These are phyloP conservation scores for Chloroclystis v-ata DNA, from an alignment of 2,888 invertebrate genomes.

Conservation along the genomic window DNA sequence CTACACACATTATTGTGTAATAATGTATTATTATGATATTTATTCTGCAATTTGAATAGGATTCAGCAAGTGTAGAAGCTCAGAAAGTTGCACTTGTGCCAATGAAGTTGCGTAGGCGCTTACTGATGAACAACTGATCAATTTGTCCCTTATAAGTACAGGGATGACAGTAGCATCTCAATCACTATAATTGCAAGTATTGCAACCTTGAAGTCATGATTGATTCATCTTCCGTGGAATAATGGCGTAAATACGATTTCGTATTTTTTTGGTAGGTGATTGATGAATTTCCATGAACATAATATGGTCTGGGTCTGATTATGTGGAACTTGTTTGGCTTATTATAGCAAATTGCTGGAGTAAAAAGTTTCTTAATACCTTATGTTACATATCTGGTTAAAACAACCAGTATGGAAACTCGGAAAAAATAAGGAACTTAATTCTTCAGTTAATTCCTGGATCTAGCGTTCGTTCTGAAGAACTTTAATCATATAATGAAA, in stretches of 20 bases:
- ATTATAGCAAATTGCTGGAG: too few relatives aligned
- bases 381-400: too few relatives aligned
- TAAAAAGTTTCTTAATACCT: too few relatives aligned
- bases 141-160: slow-evolving; percentile 45
- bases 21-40: too few relatives aligned
- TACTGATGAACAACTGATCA: slow-evolving; percentile 51
- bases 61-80: background rate
- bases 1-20: too few relatives aligned
- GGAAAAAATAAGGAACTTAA: too few relatives aligned
- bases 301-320: background rate
- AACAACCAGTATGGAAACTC: too few relatives aligned
- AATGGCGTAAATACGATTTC: slow-evolving; percentile 8
- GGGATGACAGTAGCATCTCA: slow-evolving; percentile 36
- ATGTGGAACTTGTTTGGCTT: too few relatives aligned
- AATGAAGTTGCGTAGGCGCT: slow-evolving; percentile 43
- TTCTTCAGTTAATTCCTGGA: too few relatives aligned
- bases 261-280: slow-evolving; percentile 8
- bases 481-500: too few relatives aligned
- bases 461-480: too few relatives aligned
- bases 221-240: slow-evolving; percentile 32
- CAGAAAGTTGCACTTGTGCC: slow-evolving; percentile 36
- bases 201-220: slow-evolving; percentile 19
- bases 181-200: slow-evolving; percentile 18
- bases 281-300: background rate
- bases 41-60: too few relatives aligned